These are phyloP conservation scores for Anisognathus igniventris DNA, from an alignment of 2,797 vertebrate species.

Conservation along the genomic window DNA sequence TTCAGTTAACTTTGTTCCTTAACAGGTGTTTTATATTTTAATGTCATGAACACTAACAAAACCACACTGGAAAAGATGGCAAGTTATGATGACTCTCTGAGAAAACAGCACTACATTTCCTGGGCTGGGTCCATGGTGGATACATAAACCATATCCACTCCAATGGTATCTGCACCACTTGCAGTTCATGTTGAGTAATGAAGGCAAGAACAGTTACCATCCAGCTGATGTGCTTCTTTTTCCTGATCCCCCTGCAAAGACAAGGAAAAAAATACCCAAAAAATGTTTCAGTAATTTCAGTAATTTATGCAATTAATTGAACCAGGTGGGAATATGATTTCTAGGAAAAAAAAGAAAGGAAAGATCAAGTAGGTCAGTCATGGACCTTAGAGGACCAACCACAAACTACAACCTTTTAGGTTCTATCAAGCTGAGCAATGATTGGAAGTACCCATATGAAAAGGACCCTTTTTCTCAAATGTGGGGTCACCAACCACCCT, in stretches of 20 bases:
- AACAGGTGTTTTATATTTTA: not conserved
- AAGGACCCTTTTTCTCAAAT: not conserved
- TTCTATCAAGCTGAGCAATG: not conserved
- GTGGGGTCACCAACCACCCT: not conserved
- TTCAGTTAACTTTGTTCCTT: not conserved
- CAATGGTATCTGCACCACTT: not conserved
- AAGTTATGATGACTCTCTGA: not conserved
- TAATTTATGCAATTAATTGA: not conserved
- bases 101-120: not conserved
- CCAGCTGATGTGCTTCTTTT: not conserved
- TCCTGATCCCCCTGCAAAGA: not conserved
- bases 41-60: not conserved
- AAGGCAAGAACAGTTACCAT: not conserved
- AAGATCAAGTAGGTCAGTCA: not conserved
- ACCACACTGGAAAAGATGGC: not conserved
- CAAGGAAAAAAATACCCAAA: not conserved
- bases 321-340: not conserved
- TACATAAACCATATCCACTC: not conserved
- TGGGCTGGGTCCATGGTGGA: not conserved
- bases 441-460: not conserved
- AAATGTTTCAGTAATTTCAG: fast-evolving
- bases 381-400: not conserved
- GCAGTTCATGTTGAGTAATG: not conserved
- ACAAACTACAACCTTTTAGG: not conserved
- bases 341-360: not conserved